Base-by-base conservation (phyloP, 2,797 vertebrate species). In the Anomalospiza imberbis region DNA sequence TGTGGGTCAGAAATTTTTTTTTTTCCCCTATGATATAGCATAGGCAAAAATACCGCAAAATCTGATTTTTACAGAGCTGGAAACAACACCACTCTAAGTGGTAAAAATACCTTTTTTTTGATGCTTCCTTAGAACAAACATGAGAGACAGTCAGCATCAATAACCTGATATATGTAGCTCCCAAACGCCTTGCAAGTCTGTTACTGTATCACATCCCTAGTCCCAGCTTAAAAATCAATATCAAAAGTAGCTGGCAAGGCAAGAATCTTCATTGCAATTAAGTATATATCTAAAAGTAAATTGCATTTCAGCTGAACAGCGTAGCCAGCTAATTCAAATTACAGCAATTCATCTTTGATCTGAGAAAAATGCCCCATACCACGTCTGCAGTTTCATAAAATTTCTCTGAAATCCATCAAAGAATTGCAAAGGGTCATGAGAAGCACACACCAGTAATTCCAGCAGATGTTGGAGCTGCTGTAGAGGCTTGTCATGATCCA, bases 251-350 rank as follows among this genome's bases (percentile, higher is more conserved):
- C 94, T 97, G 87, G 92, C 87, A 92, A 89, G 60, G 95, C 87
- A 95, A 93, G 92, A 95, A 91, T 94, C 89, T 93, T 92, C 92
- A 89, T 93, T 94, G 94, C 66, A 94, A 95, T 97, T 97, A 94
- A 95, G 92, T 85, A 86, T 91, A 78, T 95, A 93, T 94, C 93
- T 94, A 88, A 80, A 94, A 94, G 84, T 92, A 94, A 91, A 96
- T 96, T 93, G 66, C 40, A 3, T 95, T 95, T 92, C 93, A 84
- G 67, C 67, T 89, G 92, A 87, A 87, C 42, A 94, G 47, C 20
- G 26, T 68, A 85, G 87, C 89, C 70, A 94, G 91, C 75, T 92
- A 95, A 97, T 96, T 97, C 91, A 95, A 88, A 97, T 95, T 92
- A 86, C 76, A 97, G 89, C 91, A 91, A 94, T 95, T 94, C 79